phyloP scores from a whole-genome alignment of 1,140 invertebrate genomes.

The Orchesella cincta region DNA sequence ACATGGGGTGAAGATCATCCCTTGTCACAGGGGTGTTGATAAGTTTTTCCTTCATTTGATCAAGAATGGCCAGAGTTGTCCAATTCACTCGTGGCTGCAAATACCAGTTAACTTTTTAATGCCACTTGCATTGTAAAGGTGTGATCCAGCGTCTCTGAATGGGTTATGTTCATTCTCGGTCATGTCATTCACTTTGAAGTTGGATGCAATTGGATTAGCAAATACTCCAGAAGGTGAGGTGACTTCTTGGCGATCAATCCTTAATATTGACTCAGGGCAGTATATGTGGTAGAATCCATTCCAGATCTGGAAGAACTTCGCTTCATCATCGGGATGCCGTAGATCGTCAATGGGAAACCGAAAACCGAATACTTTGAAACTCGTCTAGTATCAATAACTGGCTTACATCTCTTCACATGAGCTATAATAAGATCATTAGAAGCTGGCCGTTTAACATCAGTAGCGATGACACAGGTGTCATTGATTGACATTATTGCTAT shows the following conservation, averaged over 20 bases:
- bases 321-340: neutral
- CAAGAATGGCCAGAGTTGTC: neutral
- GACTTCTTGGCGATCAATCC: neutral
- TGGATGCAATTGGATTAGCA: neutral
- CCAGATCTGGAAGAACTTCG: conserved; percentile 22
- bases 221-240: conserved; percentile 8
- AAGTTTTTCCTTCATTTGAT: too few species aligned
- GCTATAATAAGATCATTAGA: neutral
- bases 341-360: neutral
- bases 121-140: too few species aligned
- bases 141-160: neutral
- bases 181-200: conserved; percentile 29
- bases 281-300: conserved; percentile 22
- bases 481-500: neutral
- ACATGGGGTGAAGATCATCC: too few species aligned
- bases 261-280: neutral
- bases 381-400: too few species aligned
- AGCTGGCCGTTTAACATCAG: neutral
- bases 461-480: neutral
- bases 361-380: neutral
- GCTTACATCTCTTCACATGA: neutral
- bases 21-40: too few species aligned
- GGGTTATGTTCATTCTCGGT: neutral
- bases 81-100: neutral
- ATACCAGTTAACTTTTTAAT: neutral